Base-by-base conservation (phyloP, 2,113 vertebrate genomes). In the Campylomormyrus tamandua region DNA sequence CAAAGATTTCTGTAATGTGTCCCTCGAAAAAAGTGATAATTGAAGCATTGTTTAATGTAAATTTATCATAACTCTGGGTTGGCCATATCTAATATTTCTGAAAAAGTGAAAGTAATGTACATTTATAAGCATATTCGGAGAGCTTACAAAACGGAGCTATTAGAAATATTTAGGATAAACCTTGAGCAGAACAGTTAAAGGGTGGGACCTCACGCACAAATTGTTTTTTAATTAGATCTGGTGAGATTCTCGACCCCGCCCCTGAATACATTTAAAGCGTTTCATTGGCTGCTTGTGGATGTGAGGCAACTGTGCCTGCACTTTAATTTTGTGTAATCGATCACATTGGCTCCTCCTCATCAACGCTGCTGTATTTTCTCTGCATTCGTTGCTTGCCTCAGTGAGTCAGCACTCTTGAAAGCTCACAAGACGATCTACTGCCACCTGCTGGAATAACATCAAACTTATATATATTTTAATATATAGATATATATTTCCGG, bases 401-500 rank as follows among this genome's bases (percentile, higher is more conserved):
- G 91, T 95, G 94, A 95, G 91, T 94, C 94, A 94, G 93, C 94
- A 94, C 45, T 91, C 53, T 49, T 1, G 45, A 3, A 84, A 42
- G 7, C 90, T 90, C 90, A 87, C 49, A 89, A 87, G 83, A 83
- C 89, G 31, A 50, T 92, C 90, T 94, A 10, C 93, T 92, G 94
- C 15, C 93, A 91, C 90, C 94, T 95, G 91, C 92, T 92, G 95
- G 93, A 1, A 15, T 62, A 83, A 86, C 39, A 50, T 9, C 21
- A 11, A 15, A 39, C 19, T 21, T 77, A 35, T 35, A 35, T 35
- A 35, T 35, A 35, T 35, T 35, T 35, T 35, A 35, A 35, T 35
- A 35, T 35, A 35, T 35, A 35, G 35, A 39, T 6, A n/a, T n/a
- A 17, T 86, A 31, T 15, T 50, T 11, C 88, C 77, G n/a, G 49